These are phyloP conservation scores for Oreochromis spilurus DNA, from an alignment of 2,113 vertebrate genomes.

Conservation along the genomic window DNA sequence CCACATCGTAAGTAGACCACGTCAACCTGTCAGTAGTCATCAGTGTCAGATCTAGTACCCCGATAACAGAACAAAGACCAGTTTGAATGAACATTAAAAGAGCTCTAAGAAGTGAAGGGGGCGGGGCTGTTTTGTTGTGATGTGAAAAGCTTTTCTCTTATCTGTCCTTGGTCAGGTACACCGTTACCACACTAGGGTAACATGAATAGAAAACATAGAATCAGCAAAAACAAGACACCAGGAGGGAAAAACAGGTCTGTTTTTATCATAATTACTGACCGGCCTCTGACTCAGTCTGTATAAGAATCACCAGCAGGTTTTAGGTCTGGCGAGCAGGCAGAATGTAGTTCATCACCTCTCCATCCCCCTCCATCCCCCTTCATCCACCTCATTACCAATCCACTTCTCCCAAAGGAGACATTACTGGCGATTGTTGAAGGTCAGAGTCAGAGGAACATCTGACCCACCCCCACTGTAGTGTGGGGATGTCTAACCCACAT, in stretches of 20 bases:
- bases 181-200: constrained; percentile 9
- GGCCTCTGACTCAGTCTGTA: not conserved
- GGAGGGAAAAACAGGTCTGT: not conserved
- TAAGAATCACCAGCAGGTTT: not conserved
- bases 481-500: constrained; percentile 44
- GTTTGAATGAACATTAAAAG: constrained; percentile 11
- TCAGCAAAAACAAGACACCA: constrained; percentile 41
- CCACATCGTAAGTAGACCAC: not conserved
- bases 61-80: constrained; percentile 48
- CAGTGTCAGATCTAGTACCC: constrained; percentile 11
- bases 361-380: not conserved
- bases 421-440: constrained; percentile 56
- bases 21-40: constrained; percentile 52
- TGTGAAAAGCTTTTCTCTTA: constrained; percentile 37
- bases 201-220: constrained; percentile 46
- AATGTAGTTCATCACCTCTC: not conserved
- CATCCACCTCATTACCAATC: not conserved
- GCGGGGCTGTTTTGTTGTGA: constrained; percentile 19
- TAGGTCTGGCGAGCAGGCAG: not conserved
- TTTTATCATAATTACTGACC: constrained; percentile 23
- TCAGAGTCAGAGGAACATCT: constrained; percentile 39
- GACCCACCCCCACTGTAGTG: constrained; percentile 40
- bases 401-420: constrained; percentile 43
- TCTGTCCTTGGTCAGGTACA: constrained; percentile 48
- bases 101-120: not conserved